Percentiles rank a stretch among this genome's conserved stretches.
These are phyloP conservation scores for Drosophila saltans DNA, from an alignment of 1,140 invertebrate species.

Conservation along the genomic window DNA sequence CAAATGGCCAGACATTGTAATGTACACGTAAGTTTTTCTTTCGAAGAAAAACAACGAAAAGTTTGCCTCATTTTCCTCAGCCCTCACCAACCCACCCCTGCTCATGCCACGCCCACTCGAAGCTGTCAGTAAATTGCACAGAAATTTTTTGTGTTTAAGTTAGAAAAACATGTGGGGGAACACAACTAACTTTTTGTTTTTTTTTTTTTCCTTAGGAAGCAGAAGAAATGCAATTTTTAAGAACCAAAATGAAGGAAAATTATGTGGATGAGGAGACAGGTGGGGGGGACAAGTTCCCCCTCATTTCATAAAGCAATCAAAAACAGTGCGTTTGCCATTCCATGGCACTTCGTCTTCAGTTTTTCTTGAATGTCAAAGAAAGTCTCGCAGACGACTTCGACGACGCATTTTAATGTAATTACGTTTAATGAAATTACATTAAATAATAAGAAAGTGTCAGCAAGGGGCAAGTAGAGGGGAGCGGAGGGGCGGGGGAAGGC, in stretches of 20 bases:
- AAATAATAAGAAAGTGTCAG: constrained; percentile 59
- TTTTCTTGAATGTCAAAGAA: neutral
- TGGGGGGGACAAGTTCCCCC: neutral
- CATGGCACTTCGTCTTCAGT: neutral
- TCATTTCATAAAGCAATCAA: constrained; percentile 2
- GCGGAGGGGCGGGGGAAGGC: neutral
- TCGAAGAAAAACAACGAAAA: constrained; percentile 7
- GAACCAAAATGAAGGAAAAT: neutral
- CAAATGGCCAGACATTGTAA: constrained; percentile 44
- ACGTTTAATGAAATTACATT: constrained; percentile 64
- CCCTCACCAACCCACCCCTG: neutral
- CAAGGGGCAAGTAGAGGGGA: neutral
- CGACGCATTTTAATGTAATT: constrained; percentile 67
- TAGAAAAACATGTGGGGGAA: constrained; percentile 7
- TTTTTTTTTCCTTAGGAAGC: neutral
- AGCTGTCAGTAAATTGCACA: constrained; percentile 13
- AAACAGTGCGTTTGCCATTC: neutral
- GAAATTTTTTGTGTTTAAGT: constrained; percentile 3
- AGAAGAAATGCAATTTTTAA: constrained; percentile 8
- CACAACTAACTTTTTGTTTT: constrained; percentile 10
- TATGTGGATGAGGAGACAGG: too few relatives aligned
- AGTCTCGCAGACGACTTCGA: constrained; percentile 24
- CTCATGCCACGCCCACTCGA: neutral
- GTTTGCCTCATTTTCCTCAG: neutral
- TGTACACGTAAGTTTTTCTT: constrained; percentile 29